Base-by-base conservation (phyloP, 2,888 invertebrate species). In the Cheilosia variabilis region DNA sequence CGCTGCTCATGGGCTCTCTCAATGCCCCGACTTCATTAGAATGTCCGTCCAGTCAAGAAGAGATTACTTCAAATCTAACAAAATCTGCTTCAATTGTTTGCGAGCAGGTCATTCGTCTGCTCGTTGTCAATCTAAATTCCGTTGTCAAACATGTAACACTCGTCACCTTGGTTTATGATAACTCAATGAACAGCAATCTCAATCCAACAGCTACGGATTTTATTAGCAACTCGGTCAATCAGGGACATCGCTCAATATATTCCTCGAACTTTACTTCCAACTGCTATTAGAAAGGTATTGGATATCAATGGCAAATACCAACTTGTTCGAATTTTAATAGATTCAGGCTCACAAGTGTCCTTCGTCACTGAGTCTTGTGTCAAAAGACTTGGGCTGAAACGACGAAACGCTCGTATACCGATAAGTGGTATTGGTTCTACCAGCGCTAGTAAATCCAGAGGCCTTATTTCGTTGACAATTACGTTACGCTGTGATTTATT, bases 61-160 rank as follows among this genome's bases (percentile, higher is more conserved):
- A 52, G 52, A 34, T 6, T 41, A 53, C 10, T 53, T 53, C 1
- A 68, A 53, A 17, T 7, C 9, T 2, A 52, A 68, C 1, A 68
- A 34, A 19, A 13, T 68, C 13, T 68, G 68, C n/a, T 68, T 50
- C 47, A 68, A 68, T 10, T 68, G 68, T 22, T 19, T 68, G 4
- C 24, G 50, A 4, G 17, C 13, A 37, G 41, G 41, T 1, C 66
- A 66, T 50, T 27, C 50, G 4, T 45, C 50, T 3, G 50, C 15
- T 17, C 45, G 50, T 4, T 68, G 53, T 19, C 24, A 13, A 17
- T 58, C 37, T 2, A 37, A 58, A 13, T 41, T 19, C 10, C 58
- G 58, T 2, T 41, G 37, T 19, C 31, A 15, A 13, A 5, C 19
- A 2, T 37, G 37, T 1, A 37, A 58, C 13, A 41, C 27, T 27